A percentile compares a stretch with the other conserved stretches of the same genome.
These are phyloP conservation scores for Pavo muticus DNA, from an alignment of 2,113 vertebrate genomes.

Conservation along the genomic window DNA sequence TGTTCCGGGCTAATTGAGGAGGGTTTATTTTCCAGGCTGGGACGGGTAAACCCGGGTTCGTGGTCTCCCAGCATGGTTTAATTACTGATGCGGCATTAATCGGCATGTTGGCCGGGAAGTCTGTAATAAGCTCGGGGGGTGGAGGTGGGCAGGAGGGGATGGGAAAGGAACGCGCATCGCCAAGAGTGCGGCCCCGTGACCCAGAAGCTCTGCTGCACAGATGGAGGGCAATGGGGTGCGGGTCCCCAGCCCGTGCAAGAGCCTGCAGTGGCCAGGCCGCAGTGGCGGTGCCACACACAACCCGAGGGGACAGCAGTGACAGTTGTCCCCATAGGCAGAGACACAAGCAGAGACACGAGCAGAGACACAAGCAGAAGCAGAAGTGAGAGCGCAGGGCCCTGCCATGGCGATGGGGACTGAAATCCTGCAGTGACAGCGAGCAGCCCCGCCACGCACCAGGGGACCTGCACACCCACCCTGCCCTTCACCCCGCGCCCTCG, in stretches of 20 bases:
- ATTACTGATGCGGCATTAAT: conserved; percentile 59
- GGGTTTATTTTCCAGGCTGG: conserved; percentile 54
- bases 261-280: not conserved
- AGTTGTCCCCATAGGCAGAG: fast-evolving
- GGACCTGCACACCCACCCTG: not conserved
- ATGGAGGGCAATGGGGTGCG: not conserved
- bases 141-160: not conserved
- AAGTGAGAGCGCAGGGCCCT: not conserved
- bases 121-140: conserved; percentile 40
- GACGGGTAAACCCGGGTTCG: conserved; percentile 8
- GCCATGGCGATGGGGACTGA: not conserved
- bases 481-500: not conserved
- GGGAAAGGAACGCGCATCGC: not conserved
- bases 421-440: fast-evolving
- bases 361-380: not conserved
- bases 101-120: not conserved
- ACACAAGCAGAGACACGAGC: fast-evolving
- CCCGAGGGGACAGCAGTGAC: not conserved
- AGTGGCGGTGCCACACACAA: not conserved
- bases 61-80: conserved; percentile 26
- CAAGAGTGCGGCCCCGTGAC: not conserved
- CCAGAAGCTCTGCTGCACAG: not conserved
- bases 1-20: conserved; percentile 27
- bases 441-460: not conserved
- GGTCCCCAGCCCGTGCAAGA: not conserved